phyloP scores from a whole-genome alignment of 2,797 vertebrate genomes.

The Rhabdophis nuchalis region DNA sequence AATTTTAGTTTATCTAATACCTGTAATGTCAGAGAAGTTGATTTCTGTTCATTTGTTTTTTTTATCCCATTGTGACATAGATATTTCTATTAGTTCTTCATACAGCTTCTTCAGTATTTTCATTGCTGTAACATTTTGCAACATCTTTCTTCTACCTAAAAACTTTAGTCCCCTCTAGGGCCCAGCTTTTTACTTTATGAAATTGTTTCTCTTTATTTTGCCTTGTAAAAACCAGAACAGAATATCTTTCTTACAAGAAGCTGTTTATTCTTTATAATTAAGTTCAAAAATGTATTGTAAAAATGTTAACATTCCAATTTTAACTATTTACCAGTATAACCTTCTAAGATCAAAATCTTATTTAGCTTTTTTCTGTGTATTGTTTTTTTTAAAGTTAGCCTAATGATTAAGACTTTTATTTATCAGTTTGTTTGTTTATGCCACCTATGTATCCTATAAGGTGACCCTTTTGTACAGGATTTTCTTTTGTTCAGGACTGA shows the following conservation, averaged over 20 bases:
- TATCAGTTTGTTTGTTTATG: neutral
- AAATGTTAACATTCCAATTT: neutral
- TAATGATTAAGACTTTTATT: neutral
- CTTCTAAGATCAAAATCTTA: neutral
- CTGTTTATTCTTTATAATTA: neutral
- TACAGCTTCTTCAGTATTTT: neutral
- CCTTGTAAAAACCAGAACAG: neutral
- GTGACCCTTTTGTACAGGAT: neutral
- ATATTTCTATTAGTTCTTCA: neutral
- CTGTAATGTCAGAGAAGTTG: neutral
- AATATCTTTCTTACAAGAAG: neutral
- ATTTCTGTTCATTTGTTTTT: neutral
- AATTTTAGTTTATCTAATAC: neutral
- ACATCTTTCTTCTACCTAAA: neutral
- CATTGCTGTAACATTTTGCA: neutral
- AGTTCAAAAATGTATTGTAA: neutral
- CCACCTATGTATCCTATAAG: neutral
- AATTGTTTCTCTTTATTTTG: neutral
- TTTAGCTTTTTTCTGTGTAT: neutral
- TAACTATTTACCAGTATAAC: neutral
- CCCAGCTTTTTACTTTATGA: neutral
- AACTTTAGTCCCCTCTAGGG: neutral
- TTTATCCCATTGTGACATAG: neutral
- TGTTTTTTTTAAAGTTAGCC: neutral
- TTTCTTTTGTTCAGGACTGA: neutral